Percentiles rank a stretch among this genome's conserved stretches.
phyloP scores from a whole-genome alignment of 2,888 invertebrate species.

The Drosophila anomelani region DNA sequence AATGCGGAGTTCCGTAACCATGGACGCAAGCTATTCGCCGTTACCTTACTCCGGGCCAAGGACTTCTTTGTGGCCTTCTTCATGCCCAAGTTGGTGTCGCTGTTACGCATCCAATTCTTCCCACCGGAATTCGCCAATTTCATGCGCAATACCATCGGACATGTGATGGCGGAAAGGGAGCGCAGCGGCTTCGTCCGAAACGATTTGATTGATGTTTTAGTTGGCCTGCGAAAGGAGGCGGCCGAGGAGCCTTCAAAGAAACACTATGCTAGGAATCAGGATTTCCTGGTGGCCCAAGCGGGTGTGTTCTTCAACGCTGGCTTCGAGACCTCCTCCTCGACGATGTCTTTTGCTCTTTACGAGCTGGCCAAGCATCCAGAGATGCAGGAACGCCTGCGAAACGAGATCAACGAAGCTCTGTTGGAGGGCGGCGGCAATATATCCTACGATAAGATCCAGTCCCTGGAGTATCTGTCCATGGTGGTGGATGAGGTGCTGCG shows the following conservation, averaged over 20 bases:
- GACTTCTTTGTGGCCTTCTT: conserved; percentile 81
- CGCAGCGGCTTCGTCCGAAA: conserved; percentile 82
- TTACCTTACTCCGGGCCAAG: conserved; percentile 65
- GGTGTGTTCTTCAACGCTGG: conserved; percentile 83
- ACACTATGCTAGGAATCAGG: conserved; percentile 65
- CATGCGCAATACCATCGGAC: conserved; percentile 82
- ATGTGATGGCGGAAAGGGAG: conserved; percentile 84
- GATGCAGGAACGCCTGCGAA: conserved; percentile 83
- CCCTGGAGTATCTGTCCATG: conserved; percentile 85
- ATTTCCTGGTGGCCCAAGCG: conserved; percentile 82
- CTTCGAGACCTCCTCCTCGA: conserved; percentile 84
- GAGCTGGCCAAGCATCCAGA: conserved; percentile 84
- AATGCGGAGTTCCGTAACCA: conserved; percentile 77
- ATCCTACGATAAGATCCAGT: conserved; percentile 83
- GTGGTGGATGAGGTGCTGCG: conserved; percentile 83
- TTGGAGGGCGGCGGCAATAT: conserved; percentile 81
- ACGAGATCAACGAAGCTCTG: conserved; percentile 84
- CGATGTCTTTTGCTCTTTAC: conserved; percentile 84
- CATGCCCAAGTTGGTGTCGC: conserved; percentile 75
- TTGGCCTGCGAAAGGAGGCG: conserved; percentile 83
- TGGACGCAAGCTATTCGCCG: conserved; percentile 68
- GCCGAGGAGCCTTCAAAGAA: conserved; percentile 50
- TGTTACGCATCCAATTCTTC: conserved; percentile 78
- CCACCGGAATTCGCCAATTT: conserved; percentile 77
- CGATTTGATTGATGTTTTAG: conserved; percentile 86